A percentile compares a stretch with the other conserved stretches of the same genome.
Evolutionary conservation across 2,888 invertebrate genomes (phyloP).

Genomic region (Mimachlamys varia): DNA sequence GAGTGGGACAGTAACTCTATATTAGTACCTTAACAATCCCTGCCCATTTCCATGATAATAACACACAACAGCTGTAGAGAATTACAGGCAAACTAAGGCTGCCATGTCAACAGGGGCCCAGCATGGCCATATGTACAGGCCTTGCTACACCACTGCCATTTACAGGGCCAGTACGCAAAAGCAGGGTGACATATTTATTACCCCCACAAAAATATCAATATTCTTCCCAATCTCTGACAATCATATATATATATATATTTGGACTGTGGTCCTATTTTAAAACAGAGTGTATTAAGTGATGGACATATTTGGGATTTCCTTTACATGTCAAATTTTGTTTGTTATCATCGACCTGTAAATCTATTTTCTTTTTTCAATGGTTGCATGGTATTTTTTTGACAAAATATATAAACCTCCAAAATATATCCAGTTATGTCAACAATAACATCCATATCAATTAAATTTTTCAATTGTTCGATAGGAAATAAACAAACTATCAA

Average conservation of each 20-base stretch:
- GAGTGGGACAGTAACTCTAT: conserved; percentile 17
- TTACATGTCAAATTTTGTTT: not conserved
- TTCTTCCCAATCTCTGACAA: not conserved
- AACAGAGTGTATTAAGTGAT: not conserved
- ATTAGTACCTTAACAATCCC: conserved; percentile 31
- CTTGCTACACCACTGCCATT: not conserved
- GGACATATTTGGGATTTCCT: not conserved
- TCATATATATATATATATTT: too few species aligned
- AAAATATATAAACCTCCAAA: too few species aligned
- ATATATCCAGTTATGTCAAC: too few species aligned
- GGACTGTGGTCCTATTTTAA: not conserved
- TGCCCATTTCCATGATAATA: conserved; percentile 31
- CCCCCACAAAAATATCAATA: conserved; percentile 14
- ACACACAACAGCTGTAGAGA: conserved; percentile 31
- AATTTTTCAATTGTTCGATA: too few species aligned
- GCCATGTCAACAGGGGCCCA: conserved; percentile 32
- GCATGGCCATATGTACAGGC: not conserved
- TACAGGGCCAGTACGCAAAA: not conserved
- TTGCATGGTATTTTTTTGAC: too few species aligned
- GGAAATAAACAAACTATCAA: too few species aligned
- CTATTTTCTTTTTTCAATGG: too few species aligned
- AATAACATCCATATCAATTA: too few species aligned
- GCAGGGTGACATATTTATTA: not conserved
- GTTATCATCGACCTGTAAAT: too few species aligned
- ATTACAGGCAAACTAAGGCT: conserved; percentile 8